Conservation (phyloP, 2,797 vertebrate species). For the Botia almorhae region DNA sequence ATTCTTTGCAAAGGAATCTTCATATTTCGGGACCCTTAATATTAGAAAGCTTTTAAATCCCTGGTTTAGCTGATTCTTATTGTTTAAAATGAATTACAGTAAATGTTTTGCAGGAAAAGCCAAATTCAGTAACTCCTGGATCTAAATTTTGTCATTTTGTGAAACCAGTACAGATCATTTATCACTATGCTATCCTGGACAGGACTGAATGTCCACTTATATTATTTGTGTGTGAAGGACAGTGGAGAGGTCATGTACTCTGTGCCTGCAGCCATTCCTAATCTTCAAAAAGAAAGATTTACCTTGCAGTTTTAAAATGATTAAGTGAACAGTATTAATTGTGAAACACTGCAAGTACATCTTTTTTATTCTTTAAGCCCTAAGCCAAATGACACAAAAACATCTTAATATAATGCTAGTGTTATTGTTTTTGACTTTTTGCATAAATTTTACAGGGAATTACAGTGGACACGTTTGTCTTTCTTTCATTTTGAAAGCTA, state of each 20-base stretch:
- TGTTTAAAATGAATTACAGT: background rate
- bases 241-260: background rate
- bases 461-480: background rate
- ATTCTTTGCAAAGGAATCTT: background rate
- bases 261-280: background rate
- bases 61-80: background rate
- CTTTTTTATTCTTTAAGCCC: background rate
- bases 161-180: background rate
- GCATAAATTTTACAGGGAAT: background rate
- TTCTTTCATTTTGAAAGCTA: background rate
- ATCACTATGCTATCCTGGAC: background rate
- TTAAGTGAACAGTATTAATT: background rate
- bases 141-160: background rate
- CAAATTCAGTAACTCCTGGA: slow-evolving; percentile 3
- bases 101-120: background rate
- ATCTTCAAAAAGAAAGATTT: slow-evolving; percentile 1
- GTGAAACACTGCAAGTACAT: background rate
- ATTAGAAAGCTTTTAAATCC: too few relatives aligned
- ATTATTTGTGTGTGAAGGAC: slow-evolving; percentile 18
- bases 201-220: background rate
- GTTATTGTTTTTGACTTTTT: slow-evolving; percentile 10
- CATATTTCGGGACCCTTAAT: background rate
- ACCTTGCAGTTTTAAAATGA: background rate
- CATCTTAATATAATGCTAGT: slow-evolving; percentile 1
- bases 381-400: background rate